Base-by-base conservation (phyloP, 92 coral and sea anemone species). In the Umimayanthus chanpuru region DNA sequence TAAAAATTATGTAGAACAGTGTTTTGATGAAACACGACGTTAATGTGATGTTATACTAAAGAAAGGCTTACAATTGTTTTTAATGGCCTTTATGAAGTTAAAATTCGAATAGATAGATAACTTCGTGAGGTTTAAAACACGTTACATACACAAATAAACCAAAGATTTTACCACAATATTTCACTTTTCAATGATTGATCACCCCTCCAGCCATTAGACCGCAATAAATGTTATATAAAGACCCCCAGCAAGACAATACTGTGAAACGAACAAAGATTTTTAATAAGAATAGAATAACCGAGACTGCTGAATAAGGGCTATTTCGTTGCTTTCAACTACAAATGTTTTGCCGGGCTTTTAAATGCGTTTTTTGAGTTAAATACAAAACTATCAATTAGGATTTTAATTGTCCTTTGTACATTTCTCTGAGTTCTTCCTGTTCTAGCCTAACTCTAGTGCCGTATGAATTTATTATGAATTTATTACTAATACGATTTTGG, bases 401-500 rank as follows among this genome's bases (percentile, higher is more conserved):
- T 28, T 83, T 44, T 40, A 82, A 41, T 43, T 11, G 40, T 71
- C 29, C 29, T 82, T 49, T 40, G 76, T 47, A 67, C 55, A 44
- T 25, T 55, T 10, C 9, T 26, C 77, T 25, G 40, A 9, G 30
- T 41, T 43, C 29, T 41, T 67, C 29, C 65, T 70, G 65, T 83
- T 44, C 18, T 5, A 71, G 44, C 39, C 61, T 32, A 10, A 43
- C 61, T 47, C 8, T 82, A 20, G 68, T 44, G 61, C 56, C 47
- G 65, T 44, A 43, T 83, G 26, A 65, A 53, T 81, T 44, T 68
- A 71, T 83, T 44, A 43, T 83, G 26, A 65, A 53, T 81, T 44
- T 68, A 71, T 83, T 44, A 71, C 78, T 83, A 70, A 83, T 83
- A 44, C 43, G 70, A 68, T 83, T 71, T 83, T 70, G 76, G 29